A percentile compares a stretch with the other conserved stretches of the same genome.
These are phyloP conservation scores for Carcinoscorpius rotundicauda DNA, from an alignment of 1,140 invertebrate species.

Conservation along the genomic window DNA sequence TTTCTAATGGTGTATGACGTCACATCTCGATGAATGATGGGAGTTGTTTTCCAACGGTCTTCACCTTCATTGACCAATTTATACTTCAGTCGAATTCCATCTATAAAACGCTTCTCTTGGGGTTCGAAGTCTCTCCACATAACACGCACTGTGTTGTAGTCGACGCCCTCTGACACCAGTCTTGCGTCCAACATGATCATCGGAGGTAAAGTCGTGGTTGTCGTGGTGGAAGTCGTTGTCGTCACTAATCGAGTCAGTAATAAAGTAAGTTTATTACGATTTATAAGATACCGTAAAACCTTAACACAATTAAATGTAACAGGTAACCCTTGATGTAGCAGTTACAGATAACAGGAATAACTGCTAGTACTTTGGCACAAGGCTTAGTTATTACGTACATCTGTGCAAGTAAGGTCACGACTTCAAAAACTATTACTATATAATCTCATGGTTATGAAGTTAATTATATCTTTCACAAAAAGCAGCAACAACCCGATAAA, in stretches of 20 bases:
- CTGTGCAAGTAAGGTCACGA: too few species aligned
- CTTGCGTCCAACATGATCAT: conserved; percentile 56
- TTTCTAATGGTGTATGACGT: conserved; percentile 56
- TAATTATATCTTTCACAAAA: too few species aligned
- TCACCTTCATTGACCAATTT: conserved; percentile 44
- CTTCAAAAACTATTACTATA: too few species aligned
- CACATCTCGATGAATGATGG: conserved; percentile 59
- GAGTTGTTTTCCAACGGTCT: conserved; percentile 41
- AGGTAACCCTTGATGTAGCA: neutral
- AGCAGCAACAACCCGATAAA: too few species aligned
- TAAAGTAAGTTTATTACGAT: too few species aligned
- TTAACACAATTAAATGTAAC: too few species aligned
- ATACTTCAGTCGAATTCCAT: conserved; percentile 56
- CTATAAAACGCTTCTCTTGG: conserved; percentile 60
- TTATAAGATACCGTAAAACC: too few species aligned
- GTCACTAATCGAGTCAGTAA: neutral
- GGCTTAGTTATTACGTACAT: too few species aligned
- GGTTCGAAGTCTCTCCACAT: conserved; percentile 68
- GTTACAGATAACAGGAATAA: neutral
- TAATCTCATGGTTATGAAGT: too few species aligned
- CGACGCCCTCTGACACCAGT: conserved; percentile 54
- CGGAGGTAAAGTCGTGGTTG: conserved; percentile 45
- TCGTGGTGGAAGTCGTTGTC: conserved; percentile 26
- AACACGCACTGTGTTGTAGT: conserved; percentile 59
- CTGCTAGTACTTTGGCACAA: neutral